A percentile compares a stretch with the other conserved stretches of the same genome.
Evolutionary conservation across 2,113 vertebrate genomes (phyloP).

Genomic region (Gyps fulvus): DNA sequence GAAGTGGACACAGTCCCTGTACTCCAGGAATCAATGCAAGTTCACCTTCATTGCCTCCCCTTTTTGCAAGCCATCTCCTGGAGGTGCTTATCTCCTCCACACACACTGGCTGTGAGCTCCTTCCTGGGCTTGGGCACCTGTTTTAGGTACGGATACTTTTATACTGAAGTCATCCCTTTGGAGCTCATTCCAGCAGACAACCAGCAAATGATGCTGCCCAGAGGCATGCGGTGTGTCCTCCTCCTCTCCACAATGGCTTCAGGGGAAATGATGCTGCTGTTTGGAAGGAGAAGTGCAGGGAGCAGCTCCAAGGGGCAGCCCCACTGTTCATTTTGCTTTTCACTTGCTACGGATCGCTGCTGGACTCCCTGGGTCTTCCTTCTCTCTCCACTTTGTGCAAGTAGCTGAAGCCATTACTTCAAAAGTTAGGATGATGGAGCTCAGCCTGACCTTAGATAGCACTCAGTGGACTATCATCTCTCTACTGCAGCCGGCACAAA

Average conservation of each 20-base stretch:
- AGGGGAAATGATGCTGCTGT: not conserved
- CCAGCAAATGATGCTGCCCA: not conserved
- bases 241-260: not conserved
- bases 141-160: not conserved
- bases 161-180: not conserved
- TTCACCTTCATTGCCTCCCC: not conserved
- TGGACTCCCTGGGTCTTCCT: not conserved
- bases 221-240: not conserved
- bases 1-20: not conserved
- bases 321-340: not conserved
- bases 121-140: not conserved
- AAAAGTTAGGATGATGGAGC: not conserved
- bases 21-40: not conserved
- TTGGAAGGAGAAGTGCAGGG: not conserved
- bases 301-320: not conserved
- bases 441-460: slow-evolving; percentile 19
- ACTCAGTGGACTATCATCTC: not conserved
- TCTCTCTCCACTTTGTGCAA: not conserved
- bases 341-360: not conserved
- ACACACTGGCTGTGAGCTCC: not conserved
- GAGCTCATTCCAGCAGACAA: not conserved
- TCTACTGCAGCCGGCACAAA: not conserved
- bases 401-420: not conserved
- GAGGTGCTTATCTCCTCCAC: not conserved
- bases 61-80: not conserved